These are phyloP conservation scores for Dolichoris vasculosae DNA, from an alignment of 1,140 invertebrate genomes.

Conservation along the genomic window DNA sequence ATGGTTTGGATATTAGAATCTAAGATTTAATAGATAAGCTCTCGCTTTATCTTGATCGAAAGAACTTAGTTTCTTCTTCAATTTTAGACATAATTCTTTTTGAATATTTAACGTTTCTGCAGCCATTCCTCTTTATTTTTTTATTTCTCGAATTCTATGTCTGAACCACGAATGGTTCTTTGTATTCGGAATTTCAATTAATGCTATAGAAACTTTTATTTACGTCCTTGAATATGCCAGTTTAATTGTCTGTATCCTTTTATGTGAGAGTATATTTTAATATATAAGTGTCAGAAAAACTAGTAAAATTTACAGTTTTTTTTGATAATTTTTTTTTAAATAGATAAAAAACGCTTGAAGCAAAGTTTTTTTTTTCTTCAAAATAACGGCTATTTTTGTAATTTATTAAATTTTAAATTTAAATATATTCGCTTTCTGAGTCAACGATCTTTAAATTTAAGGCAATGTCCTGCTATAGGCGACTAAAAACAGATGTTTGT, in stretches of 20 bases:
- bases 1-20: background rate
- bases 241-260: background rate
- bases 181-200: background rate
- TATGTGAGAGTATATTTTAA: background rate
- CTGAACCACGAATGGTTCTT: background rate
- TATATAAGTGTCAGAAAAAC: background rate
- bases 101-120: background rate
- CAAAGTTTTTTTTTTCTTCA: no score
- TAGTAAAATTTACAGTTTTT: background rate
- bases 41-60: background rate
- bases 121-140: conserved; percentile 5
- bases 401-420: no score
- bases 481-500: no score
- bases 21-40: background rate
- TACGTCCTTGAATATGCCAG: background rate
- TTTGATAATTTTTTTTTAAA: no score
- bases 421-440: no score
- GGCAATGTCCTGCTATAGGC: no score
- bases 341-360: no score
- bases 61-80: background rate
- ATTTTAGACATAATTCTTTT: background rate
- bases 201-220: conserved; percentile 11
- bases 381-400: no score
- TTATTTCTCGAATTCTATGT: background rate
- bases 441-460: no score